A percentile compares a stretch with the other conserved stretches of the same genome.
Evolutionary conservation across 2,797 vertebrate genomes (phyloP).

Genomic region (Molossus alvarezi): DNA sequence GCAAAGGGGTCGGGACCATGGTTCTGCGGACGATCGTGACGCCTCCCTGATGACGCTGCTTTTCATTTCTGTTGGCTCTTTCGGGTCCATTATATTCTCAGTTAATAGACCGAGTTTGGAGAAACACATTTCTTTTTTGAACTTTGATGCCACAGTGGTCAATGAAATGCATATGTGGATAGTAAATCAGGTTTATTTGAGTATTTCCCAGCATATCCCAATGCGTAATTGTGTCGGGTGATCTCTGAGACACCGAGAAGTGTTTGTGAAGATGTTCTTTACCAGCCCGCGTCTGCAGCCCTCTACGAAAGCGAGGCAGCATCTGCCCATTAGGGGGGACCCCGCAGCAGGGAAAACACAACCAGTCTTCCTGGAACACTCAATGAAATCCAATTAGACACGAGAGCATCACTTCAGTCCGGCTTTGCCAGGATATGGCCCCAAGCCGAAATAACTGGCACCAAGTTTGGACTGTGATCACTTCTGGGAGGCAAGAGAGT

Average conservation of each 20-base stretch:
- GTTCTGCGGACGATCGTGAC: not conserved
- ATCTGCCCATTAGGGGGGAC: constrained; percentile 65
- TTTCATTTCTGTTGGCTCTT: constrained; percentile 85
- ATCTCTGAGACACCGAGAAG: constrained; percentile 76
- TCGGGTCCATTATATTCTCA: constrained; percentile 79
- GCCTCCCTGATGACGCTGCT: constrained; percentile 80
- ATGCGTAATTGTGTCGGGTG: constrained; percentile 78
- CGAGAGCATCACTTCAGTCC: constrained; percentile 46
- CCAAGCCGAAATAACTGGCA: constrained; percentile 60
- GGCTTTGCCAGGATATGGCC: constrained; percentile 46
- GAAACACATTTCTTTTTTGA: constrained; percentile 71
- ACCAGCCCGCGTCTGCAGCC: constrained; percentile 64
- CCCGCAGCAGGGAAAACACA: constrained; percentile 73
- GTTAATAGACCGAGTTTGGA: constrained; percentile 83
- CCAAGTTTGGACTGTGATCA: constrained; percentile 39
- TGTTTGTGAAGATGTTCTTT: constrained; percentile 83
- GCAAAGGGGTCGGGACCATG: not conserved
- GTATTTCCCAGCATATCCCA: constrained; percentile 69
- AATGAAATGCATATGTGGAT: constrained; percentile 62
- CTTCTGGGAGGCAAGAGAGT: constrained; percentile 46
- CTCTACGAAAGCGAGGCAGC: constrained; percentile 74
- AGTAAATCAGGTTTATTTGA: constrained; percentile 68
- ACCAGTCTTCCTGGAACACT: constrained; percentile 72
- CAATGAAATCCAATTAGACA: constrained; percentile 77
- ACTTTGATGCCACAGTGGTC: constrained; percentile 64